Evolutionary conservation across 2,888 invertebrate genomes (phyloP), one percentile per base, ranked within the genome.

Genomic region (Tenthredo livida): DNA sequence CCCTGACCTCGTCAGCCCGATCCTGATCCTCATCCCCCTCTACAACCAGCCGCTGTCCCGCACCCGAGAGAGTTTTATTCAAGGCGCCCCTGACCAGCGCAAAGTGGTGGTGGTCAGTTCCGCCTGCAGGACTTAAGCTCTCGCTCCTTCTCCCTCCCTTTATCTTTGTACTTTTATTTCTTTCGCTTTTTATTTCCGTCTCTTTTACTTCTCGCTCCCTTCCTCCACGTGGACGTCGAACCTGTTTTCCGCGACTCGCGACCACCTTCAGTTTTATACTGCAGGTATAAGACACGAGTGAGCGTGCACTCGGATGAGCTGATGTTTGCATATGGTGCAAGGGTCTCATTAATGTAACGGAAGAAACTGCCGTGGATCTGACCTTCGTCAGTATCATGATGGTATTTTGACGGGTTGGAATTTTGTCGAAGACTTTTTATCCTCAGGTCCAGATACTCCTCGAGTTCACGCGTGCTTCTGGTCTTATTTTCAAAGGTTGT

Each of bases 91-190:
- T 92, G 93, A 93, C 92, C 92, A 92, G 89, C 92, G 88, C 92
- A 92, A 93, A 89, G 88, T 90, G 90, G 88, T 89, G 83, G 88
- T 92, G 93, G 92, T 92, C 91, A 92, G 92, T 91, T 91, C 90
- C 87, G 89, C 87, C 86, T 89, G 84, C 86, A 86, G 85, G 84
- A 85, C 88, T 85, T 87, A 84, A 58, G 25, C 80, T 80, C 61
- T 61, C 58, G 58, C 58, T 21, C 80, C 21, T 37, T 12, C n/a
- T 40, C 21, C 40, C 61, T 21, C 47, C n/a, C 37, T 50, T 25
- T 25, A n/a, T 83, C 29, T 70, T 67, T 37, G 67, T 43, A 29
- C n/a, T 21, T 67, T 25, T 33, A 17, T 83, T 47, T 17, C 15
- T 50, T 21, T 43, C 88, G 86, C 83, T 82, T 82, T 86, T 87